Base-by-base conservation (phyloP, 2,113 vertebrate genomes). In the Dasyornis broadbenti region DNA sequence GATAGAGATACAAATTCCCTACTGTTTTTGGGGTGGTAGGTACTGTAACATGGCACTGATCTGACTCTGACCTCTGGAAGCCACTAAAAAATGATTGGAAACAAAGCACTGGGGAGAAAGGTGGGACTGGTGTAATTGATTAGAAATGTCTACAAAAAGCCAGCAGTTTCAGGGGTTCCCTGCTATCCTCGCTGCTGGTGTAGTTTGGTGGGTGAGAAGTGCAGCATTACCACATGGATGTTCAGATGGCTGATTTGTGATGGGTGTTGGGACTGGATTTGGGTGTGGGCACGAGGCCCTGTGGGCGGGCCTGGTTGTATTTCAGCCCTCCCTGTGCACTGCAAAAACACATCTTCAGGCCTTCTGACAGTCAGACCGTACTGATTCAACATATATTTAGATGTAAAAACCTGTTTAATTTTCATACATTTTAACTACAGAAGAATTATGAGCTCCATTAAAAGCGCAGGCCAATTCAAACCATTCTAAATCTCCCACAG, bases 141-240 rank as follows among this genome's bases (percentile, higher is more conserved):
- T 59, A 66, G 53, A 64, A 70, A 60, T 19, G 23, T 9, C 27
- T 19, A 9, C 37, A 27, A 33, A 63, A 60, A n/a, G n/a, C n/a
- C n/a, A n/a, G n/a, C n/a, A 21, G 21, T 63, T 78, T n/a, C 31
- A 31, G 40, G 23, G 11, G 7, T 20, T 76, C 20, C 4, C 57
- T 33, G 40, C 24, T 50, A 21, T 18, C 30, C 28, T 65, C 47
- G 21, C 52, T 12, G 10, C 1, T 13, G 14, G 33, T 15, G 24
- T 12, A 6, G 21, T 21, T 21, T 27, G 27, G 15, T 21, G 15
- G 20, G 49, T 10, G 15, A 40, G 33, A 33, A 28, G 37, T 35
- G 15, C 18, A 65, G 22, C 2, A 0, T 47, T 37, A 30, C 27
- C 15, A 37, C 39, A 19, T 2, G 8, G 23, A 26, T 0, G 0